A percentile compares a stretch with the other conserved stretches of the same genome.
phyloP scores from a whole-genome alignment of 2,797 vertebrate genomes.

The Borostomias antarcticus region DNA sequence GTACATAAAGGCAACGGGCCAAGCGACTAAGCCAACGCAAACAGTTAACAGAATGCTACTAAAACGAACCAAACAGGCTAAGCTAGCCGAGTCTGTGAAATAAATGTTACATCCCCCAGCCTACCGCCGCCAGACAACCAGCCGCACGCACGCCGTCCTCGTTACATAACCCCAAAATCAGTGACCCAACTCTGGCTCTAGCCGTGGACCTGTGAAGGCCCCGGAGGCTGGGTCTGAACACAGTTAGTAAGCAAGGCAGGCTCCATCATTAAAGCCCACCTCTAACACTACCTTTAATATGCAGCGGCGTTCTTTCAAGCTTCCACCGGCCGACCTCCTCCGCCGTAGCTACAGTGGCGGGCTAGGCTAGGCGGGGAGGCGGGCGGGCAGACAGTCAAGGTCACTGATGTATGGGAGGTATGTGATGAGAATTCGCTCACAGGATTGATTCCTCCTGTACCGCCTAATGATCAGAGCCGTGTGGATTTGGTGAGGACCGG shows the following conservation, averaged over 20 bases:
- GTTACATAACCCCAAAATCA: slow-evolving; percentile 40
- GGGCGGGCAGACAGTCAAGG: slow-evolving; percentile 61
- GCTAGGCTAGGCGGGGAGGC: slow-evolving; percentile 29
- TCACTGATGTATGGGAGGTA: slow-evolving; percentile 69
- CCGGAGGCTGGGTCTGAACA: too few species aligned
- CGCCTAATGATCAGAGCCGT: slow-evolving; percentile 73
- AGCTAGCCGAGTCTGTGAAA: too few species aligned
- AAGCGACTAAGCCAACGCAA: too few species aligned
- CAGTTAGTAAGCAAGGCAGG: slow-evolving; percentile 51
- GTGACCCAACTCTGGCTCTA: slow-evolving; percentile 18
- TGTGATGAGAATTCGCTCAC: slow-evolving; percentile 70
- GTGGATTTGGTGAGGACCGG: slow-evolving; percentile 67
- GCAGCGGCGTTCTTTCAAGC: slow-evolving; percentile 57
- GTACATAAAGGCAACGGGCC: background rate
- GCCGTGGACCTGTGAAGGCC: too few species aligned
- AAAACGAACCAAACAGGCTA: too few species aligned
- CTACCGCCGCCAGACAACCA: slow-evolving; percentile 4
- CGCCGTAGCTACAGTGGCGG: slow-evolving; percentile 64
- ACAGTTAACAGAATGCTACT: too few species aligned
- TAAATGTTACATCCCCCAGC: too few species aligned
- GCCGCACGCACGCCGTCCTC: slow-evolving; percentile 26
- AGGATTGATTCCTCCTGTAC: slow-evolving; percentile 70
- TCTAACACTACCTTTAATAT: slow-evolving; percentile 38
- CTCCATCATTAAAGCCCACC: slow-evolving; percentile 60
- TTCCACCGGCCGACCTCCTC: slow-evolving; percentile 44